A percentile compares a stretch with the other conserved stretches of the same genome.
Conservation (phyloP, 1,140 invertebrate species). For the Camponotus pennsylvanicus region DNA sequence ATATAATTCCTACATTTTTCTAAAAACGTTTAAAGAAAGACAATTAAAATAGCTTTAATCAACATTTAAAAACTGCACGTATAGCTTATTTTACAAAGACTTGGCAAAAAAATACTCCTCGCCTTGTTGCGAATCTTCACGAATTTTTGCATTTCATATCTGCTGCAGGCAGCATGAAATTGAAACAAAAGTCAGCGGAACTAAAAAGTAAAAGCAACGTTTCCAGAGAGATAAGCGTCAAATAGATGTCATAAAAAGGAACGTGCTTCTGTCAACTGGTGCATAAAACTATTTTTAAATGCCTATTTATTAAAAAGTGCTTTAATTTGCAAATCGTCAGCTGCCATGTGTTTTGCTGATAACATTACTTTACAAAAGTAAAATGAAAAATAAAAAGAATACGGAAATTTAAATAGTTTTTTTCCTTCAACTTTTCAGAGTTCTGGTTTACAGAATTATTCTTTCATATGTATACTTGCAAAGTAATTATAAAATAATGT, state of each 20-base stretch:
- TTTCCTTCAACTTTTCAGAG: not conserved
- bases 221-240: conserved; percentile 24
- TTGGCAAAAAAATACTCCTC: not conserved
- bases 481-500: not conserved
- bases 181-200: conserved; percentile 31
- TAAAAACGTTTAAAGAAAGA: not conserved
- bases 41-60: conserved; percentile 16
- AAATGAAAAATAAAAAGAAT: not conserved
- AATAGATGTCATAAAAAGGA: conserved; percentile 12
- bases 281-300: conserved; percentile 12
- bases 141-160: conserved; percentile 37
- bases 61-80: not conserved
- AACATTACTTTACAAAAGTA: not conserved
- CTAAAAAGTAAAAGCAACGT: conserved; percentile 12
- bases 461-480: not conserved
- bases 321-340: conserved; percentile 9
- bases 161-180: conserved; percentile 5
- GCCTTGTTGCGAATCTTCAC: not conserved
- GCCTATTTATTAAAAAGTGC: not conserved
- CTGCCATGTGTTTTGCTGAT: not conserved
- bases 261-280: not conserved
- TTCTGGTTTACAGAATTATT: not conserved
- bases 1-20: not conserved
- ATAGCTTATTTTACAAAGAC: not conserved
- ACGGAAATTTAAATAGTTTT: not conserved